Base-by-base conservation (phyloP, 2,113 vertebrate species). In the Oenanthe melanoleuca region DNA sequence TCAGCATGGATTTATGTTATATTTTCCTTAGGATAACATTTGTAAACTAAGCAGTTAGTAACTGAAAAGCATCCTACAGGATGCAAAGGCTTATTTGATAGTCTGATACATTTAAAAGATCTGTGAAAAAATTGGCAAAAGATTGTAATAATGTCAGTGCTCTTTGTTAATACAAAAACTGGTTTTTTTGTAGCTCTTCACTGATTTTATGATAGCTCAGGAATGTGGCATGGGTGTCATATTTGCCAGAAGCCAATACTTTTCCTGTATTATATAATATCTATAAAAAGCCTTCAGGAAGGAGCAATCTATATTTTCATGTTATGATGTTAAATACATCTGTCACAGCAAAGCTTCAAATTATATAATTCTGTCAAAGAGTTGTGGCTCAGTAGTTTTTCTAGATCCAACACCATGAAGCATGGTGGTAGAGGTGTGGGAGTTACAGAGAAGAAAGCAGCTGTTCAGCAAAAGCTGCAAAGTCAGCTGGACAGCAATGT, bases 91-190 rank as follows among this genome's bases (percentile, higher is more conserved):
- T 91, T 86, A 42, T 38, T 17, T 77, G 16, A 20, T 52, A 53
- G 17, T 56, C 26, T 29, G n/a, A 37, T 88, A 22, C 11, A 17
- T 52, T 53, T 57, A 38, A 86, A 79, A 73, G 37, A 65, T 12
- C 45, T 57, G 33, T 69, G n/a, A 61, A 75, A 83, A 73, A 25
- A 8, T 8, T 77, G 24, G 5, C 34, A 33, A 47, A 82, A 82
- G 5, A 38, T 75, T 1, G 0, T 52, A 74, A 28, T 34, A 72
- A 3, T 38, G 5, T 44, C 26, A 63, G 5, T 60, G 3, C 0
- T 9, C 65, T 86, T 87, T 47, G 20, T 80, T 78, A 63, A 40
- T 69, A 33, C 19, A 17, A 44, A 61, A 25, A 16, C 4, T 24
- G 4, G 0, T 23, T 40, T 59, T 82, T 82, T 34, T 50, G 8